Evolutionary conservation across 2,113 vertebrate genomes (phyloP).

Genomic region (Xenopus laevis): DNA sequence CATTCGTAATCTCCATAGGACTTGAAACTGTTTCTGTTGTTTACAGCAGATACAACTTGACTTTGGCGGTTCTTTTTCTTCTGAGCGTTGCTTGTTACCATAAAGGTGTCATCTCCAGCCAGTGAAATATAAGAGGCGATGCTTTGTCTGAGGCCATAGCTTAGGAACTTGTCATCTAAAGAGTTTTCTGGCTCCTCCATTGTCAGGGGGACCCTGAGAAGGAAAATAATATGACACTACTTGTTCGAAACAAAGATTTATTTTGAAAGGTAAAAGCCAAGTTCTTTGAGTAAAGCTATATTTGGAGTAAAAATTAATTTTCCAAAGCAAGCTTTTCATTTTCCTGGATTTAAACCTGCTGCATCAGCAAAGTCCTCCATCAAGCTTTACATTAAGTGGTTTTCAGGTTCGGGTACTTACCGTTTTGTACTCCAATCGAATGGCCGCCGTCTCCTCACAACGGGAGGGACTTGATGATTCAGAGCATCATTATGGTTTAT

Average conservation of each 20-base stretch:
- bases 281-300: too few relatives aligned
- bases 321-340: too few relatives aligned
- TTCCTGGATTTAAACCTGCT: too few relatives aligned
- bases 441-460: slow-evolving; percentile 76
- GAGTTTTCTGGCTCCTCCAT: slow-evolving; percentile 49
- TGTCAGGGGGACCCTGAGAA: slow-evolving; percentile 64
- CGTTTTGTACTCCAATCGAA: slow-evolving; percentile 80
- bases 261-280: too few relatives aligned
- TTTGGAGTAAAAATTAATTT: too few relatives aligned
- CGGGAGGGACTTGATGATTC: slow-evolving; percentile 50
- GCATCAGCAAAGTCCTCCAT: too few relatives aligned
- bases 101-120: slow-evolving; percentile 46
- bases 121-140: slow-evolving; percentile 87
- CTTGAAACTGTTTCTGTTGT: slow-evolving; percentile 48
- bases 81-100: slow-evolving; percentile 53
- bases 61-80: slow-evolving; percentile 52
- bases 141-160: slow-evolving; percentile 90
- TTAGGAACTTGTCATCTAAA: slow-evolving; percentile 70
- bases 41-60: slow-evolving; percentile 56
- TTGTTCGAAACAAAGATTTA: too few relatives aligned
- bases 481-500: slow-evolving; percentile 37
- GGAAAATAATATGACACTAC: not conserved
- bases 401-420: slow-evolving; percentile 52
- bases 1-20: slow-evolving; percentile 45
- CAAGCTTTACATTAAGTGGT: too few relatives aligned